Percentiles rank a stretch among this genome's conserved stretches.
These are phyloP conservation scores for Garra rufa DNA, from an alignment of 2,113 vertebrate species.

Conservation along the genomic window DNA sequence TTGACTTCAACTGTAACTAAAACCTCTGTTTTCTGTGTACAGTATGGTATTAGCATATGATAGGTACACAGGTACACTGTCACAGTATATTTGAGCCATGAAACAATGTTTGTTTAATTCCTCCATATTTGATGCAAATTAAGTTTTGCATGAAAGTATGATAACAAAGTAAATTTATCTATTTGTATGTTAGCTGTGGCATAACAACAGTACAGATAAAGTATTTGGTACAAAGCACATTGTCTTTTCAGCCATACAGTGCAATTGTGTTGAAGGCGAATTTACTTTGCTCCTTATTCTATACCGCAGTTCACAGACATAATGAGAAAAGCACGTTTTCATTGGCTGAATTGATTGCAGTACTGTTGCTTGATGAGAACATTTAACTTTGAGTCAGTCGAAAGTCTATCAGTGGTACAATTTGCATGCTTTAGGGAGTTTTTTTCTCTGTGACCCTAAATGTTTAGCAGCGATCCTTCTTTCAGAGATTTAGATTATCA, in stretches of 20 bases:
- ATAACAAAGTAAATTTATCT: background rate
- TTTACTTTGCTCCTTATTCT: no score
- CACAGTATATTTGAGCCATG: background rate
- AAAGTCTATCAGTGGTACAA: background rate
- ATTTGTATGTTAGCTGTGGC: background rate
- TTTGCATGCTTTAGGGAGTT: background rate
- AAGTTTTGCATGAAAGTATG: background rate
- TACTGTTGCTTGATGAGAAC: background rate
- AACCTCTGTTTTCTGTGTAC: background rate
- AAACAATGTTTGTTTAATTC: background rate
- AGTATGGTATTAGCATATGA: background rate
- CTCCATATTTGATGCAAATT: background rate
- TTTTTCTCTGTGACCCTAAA: background rate
- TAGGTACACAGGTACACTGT: background rate
- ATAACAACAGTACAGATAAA: background rate
- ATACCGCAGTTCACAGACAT: background rate
- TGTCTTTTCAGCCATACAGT: background rate
- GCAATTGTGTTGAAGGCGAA: background rate
- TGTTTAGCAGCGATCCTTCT: background rate
- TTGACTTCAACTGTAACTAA: no score
- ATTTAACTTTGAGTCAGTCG: conserved; percentile 14
- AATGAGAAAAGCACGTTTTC: background rate
- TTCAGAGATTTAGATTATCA: background rate
- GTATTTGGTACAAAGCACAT: background rate
- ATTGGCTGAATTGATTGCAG: background rate